phyloP scores from a whole-genome alignment of 1,140 invertebrate genomes.

The Glossosoma conforme region DNA sequence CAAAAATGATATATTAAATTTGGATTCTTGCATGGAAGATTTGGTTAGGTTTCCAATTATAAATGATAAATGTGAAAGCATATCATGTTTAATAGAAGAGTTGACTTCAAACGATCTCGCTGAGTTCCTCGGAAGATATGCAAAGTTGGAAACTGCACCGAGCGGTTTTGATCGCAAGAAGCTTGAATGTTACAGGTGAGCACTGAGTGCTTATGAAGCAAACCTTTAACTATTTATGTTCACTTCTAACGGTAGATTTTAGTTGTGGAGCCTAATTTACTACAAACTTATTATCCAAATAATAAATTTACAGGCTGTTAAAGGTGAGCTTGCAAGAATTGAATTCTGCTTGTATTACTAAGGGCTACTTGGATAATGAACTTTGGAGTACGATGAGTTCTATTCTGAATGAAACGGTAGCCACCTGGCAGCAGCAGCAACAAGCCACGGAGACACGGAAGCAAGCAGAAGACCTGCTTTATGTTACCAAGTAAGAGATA shows the following conservation, averaged over 20 bases:
- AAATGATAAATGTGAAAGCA: conserved; percentile 6
- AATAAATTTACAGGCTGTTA: conserved; percentile 54
- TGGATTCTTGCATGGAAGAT: conserved; percentile 17
- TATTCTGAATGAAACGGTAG: conserved; percentile 57
- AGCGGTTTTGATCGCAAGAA: conserved; percentile 11
- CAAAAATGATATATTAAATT: background rate
- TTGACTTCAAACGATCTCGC: background rate
- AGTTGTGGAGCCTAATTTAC: too few relatives aligned
- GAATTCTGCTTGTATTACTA: conserved; percentile 51
- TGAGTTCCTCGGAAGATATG: conserved; percentile 17
- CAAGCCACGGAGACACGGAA: conserved; percentile 61
- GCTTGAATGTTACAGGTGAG: conserved; percentile 36
- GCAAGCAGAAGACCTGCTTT: conserved; percentile 74
- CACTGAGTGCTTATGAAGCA: too few relatives aligned
- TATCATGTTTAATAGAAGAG: too few relatives aligned
- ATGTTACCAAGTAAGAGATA: conserved; percentile 65
- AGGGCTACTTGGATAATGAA: conserved; percentile 43
- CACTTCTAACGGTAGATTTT: background rate
- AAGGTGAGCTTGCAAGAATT: conserved; percentile 64
- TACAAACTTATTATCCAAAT: conserved; percentile 13
- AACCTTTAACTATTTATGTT: background rate
- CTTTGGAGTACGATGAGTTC: conserved; percentile 50
- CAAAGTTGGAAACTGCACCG: too few relatives aligned
- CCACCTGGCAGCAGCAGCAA: conserved; percentile 72
- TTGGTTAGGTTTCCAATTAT: conserved; percentile 24